Percentiles rank a stretch among this genome's conserved stretches.
These are phyloP conservation scores for Caenorhabditis sinica DNA, from an alignment of 2,888 invertebrate species.

Conservation along the genomic window DNA sequence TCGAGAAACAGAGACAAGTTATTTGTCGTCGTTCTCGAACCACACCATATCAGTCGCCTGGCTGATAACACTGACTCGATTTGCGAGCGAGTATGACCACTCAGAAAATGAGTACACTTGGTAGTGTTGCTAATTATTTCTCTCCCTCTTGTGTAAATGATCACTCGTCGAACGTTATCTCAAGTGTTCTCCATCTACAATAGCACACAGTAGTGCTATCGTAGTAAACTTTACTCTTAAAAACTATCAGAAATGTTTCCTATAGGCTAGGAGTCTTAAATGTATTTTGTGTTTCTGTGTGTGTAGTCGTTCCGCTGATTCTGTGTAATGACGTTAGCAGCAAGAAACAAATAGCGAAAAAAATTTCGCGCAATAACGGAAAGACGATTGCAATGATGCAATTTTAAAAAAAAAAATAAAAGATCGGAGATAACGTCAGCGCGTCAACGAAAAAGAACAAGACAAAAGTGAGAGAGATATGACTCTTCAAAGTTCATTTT, in stretches of 20 bases:
- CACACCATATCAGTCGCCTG: constrained; percentile 44
- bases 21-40: constrained; percentile 56
- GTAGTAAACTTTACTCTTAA: neutral
- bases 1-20: constrained; percentile 18
- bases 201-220: constrained; percentile 4
- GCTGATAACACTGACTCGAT: constrained; percentile 49
- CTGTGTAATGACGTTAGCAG: constrained; percentile 30
- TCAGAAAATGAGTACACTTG: constrained; percentile 57
- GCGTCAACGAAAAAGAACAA: constrained; percentile 11
- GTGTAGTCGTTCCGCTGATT: constrained; percentile 27
- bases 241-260: neutral
- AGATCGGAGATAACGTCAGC: constrained; percentile 46
- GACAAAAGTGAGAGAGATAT: constrained; percentile 25
- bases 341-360: constrained; percentile 41
- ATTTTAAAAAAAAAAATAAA: constrained; percentile 36
- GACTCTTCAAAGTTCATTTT: constrained; percentile 39
- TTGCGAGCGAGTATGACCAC: constrained; percentile 25
- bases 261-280: neutral
- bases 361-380: constrained; percentile 23
- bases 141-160: constrained; percentile 39
- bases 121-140: constrained; percentile 15
- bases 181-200: constrained; percentile 29
- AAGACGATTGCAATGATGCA: constrained; percentile 49
- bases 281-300: constrained; percentile 35
- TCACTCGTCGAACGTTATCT: constrained; percentile 20